Conservation (phyloP, 2,797 vertebrate genomes). For the Helostoma temminkii region DNA sequence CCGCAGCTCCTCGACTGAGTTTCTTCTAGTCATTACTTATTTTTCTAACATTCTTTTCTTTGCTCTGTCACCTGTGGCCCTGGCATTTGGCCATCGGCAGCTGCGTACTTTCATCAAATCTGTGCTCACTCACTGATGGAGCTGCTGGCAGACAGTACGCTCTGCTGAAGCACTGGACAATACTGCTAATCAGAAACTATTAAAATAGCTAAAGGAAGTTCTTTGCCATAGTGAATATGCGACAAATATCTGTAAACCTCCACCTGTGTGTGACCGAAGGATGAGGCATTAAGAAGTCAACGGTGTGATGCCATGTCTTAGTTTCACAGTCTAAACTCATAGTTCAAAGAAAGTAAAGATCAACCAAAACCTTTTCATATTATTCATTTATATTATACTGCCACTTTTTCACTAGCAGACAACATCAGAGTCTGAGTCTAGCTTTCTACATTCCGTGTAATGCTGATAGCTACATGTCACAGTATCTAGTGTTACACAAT, state of each 20-base stretch:
- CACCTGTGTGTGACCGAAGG: background rate
- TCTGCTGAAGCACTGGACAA: background rate
- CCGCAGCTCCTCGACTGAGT: slow-evolving; percentile 63
- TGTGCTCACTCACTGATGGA: slow-evolving; percentile 56
- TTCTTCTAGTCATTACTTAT: slow-evolving; percentile 82
- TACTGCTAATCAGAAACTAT: slow-evolving; percentile 3
- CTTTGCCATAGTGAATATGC: background rate
- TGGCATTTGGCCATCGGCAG: slow-evolving; percentile 83
- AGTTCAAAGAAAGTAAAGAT: background rate
- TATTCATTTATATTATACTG: background rate
- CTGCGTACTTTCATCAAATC: slow-evolving; percentile 80
- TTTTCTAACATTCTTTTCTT: slow-evolving; percentile 85
- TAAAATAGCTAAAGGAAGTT: background rate
- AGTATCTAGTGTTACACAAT: no score
- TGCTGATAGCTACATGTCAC: background rate
- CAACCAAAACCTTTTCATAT: background rate
- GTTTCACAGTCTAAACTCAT: background rate
- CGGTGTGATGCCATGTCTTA: background rate
- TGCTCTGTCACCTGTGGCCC: slow-evolving; percentile 82
- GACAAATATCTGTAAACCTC: no score
- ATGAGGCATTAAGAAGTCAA: background rate
- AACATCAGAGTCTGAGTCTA: no score
- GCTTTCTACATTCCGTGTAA: no score
- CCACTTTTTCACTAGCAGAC: background rate
- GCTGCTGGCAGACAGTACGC: background rate